Evolutionary conservation across 2,888 invertebrate genomes (phyloP), one percentile per base, ranked within the genome.

Genomic region (Pseudoips prasinana): DNA sequence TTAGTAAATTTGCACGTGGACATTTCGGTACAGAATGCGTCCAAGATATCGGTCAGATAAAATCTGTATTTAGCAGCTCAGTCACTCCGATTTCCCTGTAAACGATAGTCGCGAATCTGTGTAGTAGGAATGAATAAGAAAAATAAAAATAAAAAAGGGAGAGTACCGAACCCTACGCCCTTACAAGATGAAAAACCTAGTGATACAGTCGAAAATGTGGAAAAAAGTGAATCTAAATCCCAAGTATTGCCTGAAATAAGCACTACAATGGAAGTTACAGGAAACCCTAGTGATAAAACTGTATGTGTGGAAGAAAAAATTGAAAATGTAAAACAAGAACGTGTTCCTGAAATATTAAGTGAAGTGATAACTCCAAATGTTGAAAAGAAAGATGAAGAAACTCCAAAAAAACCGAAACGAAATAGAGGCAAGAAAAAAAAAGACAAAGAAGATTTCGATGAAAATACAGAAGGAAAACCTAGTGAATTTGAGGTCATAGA

Each of bases 401-500:
- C 59, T 8, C 89, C 89, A 1, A 80, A 81, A n/a, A 88, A 87
- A 59, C 89, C 89, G 0, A 88, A 89, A 56, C 63, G 89, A 42
- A 83, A 76, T 29, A 73, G 78, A 66, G 77, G 78, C 39, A 87
- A 86, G 45, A 89, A 88, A 53, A 88, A 85, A 46, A 78, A 78
- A 60, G 43, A 51, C 38, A 52, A 56, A 29, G 58, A 61, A 22
- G 55, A 62, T 14, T 42, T 43, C 17, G 42, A 46, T 11, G 57
- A 62, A 20, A 46, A 46, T 18, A 35, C 49, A 4, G 56, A 60
- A 10, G 54, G 52, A 30, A 35, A 29, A 17, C 1, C 5, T 0
- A 47, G 33, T 8, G 46, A 44, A 31, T 25, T 6, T 29, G 24
- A 29, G 1, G 8, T 8, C 1, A 29, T 31, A 17, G 7, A 3